Conservation (phyloP, 2,113 vertebrate species). For the Parus major region DNA sequence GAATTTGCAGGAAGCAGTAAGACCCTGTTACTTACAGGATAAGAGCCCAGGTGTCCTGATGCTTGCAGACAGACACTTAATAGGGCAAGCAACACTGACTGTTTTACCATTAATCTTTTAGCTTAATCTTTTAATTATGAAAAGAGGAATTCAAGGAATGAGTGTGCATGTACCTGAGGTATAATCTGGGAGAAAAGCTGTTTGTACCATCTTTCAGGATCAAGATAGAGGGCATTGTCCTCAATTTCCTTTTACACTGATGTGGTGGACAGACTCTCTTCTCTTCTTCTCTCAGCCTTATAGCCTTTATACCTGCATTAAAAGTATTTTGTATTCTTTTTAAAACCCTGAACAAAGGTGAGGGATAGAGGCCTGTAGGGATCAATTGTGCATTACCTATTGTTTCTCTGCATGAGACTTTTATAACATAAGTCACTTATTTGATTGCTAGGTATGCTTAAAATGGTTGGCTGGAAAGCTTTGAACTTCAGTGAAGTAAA, state of each 20-base stretch:
- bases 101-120: neutral
- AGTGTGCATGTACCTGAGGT: neutral
- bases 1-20: neutral
- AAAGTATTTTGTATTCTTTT: neutral
- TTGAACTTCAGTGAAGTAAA: constrained; percentile 69
- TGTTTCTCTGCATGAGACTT: neutral
- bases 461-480: constrained; percentile 49
- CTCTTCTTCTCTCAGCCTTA: neutral
- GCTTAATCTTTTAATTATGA: no score
- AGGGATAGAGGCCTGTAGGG: neutral
- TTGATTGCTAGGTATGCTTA: constrained; percentile 38
- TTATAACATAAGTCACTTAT: constrained; percentile 9
- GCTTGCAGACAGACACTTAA: neutral
- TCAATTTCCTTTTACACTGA: neutral
- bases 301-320: neutral
- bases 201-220: neutral
- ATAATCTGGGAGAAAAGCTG: neutral
- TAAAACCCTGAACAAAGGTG: neutral
- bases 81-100: neutral
- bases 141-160: neutral
- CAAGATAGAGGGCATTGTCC: neutral
- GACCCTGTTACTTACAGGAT: neutral
- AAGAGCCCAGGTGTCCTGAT: neutral
- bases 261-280: neutral
- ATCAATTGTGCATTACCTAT: neutral